Evolutionary conservation across 2,113 vertebrate species (phyloP).

Genomic region (Odobenus rosmarus): DNA sequence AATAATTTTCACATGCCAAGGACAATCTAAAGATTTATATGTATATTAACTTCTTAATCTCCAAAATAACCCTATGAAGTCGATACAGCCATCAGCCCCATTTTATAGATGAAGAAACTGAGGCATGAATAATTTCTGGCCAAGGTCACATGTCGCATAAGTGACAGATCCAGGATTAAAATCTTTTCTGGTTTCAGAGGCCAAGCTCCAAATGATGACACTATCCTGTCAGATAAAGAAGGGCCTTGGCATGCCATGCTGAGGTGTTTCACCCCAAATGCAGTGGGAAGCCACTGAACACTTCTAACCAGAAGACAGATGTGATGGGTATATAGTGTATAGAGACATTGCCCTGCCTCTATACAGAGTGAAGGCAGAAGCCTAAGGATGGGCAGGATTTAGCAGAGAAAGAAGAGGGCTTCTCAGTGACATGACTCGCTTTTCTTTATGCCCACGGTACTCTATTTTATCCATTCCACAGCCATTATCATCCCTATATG

Average conservation of each 20-base stretch:
- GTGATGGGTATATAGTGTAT: not conserved
- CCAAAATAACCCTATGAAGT: not conserved
- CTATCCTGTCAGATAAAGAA: not conserved
- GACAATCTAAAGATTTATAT: not conserved
- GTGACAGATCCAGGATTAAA: not conserved
- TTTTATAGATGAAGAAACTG: constrained; percentile 40
- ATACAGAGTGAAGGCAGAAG: not conserved
- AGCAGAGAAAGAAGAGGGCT: not conserved
- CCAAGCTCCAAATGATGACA: not conserved
- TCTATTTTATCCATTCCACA: not conserved
- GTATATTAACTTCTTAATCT: not conserved
- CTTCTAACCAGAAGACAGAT: not conserved
- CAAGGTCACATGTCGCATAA: not conserved
- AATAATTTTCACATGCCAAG: constrained; percentile 18
- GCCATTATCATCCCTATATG: not conserved
- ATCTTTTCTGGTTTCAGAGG: not conserved
- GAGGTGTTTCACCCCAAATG: not conserved
- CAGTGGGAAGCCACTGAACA: not conserved
- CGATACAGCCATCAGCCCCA: not conserved
- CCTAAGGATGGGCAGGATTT: not conserved
- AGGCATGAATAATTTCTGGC: constrained; percentile 28
- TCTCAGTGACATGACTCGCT: not conserved
- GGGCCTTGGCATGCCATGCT: not conserved
- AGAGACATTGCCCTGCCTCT: not conserved
- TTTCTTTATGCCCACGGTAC: not conserved